Base-by-base conservation (phyloP, 2,797 vertebrate genomes). In the Champsocephalus esox region DNA sequence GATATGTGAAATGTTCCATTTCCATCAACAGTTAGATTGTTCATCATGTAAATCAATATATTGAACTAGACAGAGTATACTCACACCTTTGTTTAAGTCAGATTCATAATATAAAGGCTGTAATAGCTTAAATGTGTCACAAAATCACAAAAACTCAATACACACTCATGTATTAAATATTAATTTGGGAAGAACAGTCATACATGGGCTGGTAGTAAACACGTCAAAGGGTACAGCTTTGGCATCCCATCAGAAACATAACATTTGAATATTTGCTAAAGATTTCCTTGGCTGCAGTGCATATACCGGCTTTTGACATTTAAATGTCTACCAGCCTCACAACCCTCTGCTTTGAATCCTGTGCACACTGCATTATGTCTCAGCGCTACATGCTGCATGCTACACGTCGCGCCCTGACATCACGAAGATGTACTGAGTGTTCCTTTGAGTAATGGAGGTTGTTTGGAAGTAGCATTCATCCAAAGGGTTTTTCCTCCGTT, bases 181-280 rank as follows among this genome's bases (percentile, higher is more conserved):
- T 1, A 9, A 12, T 3, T 8, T 38, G 43, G n/a, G 66, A 13
- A 32, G 3, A 16, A 70, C 55, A 58, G 56, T 65, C 56, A 32
- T 46, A 55, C 9, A 55, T 45, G 59, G 44, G 28, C 67, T 61
- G 3, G 4, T 13, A 1, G 32, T 49, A 17, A 61, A 66, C 28
- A 44, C 28, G 49, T 7, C 61, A 70, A 44, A 72, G 76, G 75
- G 80, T 81, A 63, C 49, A 65, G 70, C 63, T 62, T 17, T 71
- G 14, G 57, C 65, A 43, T 62, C 4, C 32, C 28, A 50, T 16
- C 58, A 46, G 7, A 9, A 66, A 62, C 71, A 78, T 38, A 28
- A 38, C 16, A 45, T 14, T 4, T 59, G 24, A 17, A 63, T 54
- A 63, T 38, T 24, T 21, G 21, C n/a, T 65, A 46, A 41, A 24